Evolutionary conservation across 2,113 vertebrate species (phyloP).

Genomic region (Struthio camelus): DNA sequence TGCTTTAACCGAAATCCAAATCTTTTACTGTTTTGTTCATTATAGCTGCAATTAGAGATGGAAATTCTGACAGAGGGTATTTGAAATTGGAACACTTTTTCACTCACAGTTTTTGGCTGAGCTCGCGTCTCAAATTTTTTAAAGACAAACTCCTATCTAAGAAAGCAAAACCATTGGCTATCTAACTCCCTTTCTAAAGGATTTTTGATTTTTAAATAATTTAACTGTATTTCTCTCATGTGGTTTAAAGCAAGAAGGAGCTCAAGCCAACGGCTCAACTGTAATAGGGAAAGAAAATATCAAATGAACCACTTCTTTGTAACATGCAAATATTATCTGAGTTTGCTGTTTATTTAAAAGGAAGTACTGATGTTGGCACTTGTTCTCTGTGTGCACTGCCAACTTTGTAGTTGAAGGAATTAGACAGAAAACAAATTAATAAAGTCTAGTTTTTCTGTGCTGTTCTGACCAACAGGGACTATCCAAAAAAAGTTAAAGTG

Average conservation of each 20-base stretch:
- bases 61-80: neutral
- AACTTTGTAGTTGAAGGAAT: neutral
- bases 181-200: neutral
- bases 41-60: neutral
- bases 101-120: neutral
- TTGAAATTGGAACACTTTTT: neutral
- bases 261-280: neutral
- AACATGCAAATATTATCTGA: slow-evolving; percentile 18
- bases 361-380: slow-evolving; percentile 38
- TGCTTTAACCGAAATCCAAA: neutral
- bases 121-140: neutral
- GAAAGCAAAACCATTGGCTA: neutral
- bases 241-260: neutral
- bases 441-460: slow-evolving; percentile 32
- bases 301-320: neutral
- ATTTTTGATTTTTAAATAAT: neutral
- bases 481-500: neutral
- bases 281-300: slow-evolving; percentile 11
- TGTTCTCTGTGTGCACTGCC: neutral
- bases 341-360: slow-evolving; percentile 49
- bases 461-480: neutral
- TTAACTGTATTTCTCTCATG: neutral
- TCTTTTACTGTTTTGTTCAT: neutral
- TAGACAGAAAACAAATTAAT: slow-evolving; percentile 37
- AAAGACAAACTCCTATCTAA: neutral